These are phyloP conservation scores for Dasypogon diadema DNA, from an alignment of 2,888 invertebrate genomes.

Conservation along the genomic window DNA sequence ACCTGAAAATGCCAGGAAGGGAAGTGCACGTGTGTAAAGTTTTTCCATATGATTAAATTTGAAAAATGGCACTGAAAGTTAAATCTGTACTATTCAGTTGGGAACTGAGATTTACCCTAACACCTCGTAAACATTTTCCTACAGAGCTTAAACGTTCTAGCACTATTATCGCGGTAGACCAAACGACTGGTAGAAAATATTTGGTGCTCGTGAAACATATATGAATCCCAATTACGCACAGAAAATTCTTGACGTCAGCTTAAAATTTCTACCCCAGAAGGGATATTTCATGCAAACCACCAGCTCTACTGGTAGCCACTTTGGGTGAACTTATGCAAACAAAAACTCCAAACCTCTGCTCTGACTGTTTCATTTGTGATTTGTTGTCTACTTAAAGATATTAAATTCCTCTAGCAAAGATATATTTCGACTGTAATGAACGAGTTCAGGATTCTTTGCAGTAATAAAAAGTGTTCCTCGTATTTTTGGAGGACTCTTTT, in stretches of 20 bases:
- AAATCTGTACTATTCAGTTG: conserved; percentile 18
- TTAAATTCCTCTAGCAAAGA: conserved; percentile 38
- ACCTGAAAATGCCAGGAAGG: background rate
- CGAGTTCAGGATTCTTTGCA: background rate
- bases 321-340: background rate
- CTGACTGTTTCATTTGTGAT: conserved; percentile 36
- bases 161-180: conserved; percentile 22
- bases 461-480: conserved; percentile 2
- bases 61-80: conserved; percentile 38
- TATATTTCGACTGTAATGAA: conserved; percentile 32
- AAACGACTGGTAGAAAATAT: background rate
- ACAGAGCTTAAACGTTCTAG: conserved; percentile 29
- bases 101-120: conserved; percentile 21
- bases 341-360: conserved; percentile 4
- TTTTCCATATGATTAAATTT: conserved; percentile 48
- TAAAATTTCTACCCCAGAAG: background rate
- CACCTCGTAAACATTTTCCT: conserved; percentile 37
- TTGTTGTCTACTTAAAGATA: conserved; percentile 40
- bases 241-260: conserved; percentile 11
- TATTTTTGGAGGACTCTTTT: background rate
- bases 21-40: background rate
- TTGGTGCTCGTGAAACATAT: background rate
- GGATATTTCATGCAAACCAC: conserved; percentile 9
- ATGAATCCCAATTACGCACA: conserved; percentile 42
- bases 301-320: background rate